Evolutionary conservation across 2,113 vertebrate genomes (phyloP).

Genomic region (Pavo muticus): DNA sequence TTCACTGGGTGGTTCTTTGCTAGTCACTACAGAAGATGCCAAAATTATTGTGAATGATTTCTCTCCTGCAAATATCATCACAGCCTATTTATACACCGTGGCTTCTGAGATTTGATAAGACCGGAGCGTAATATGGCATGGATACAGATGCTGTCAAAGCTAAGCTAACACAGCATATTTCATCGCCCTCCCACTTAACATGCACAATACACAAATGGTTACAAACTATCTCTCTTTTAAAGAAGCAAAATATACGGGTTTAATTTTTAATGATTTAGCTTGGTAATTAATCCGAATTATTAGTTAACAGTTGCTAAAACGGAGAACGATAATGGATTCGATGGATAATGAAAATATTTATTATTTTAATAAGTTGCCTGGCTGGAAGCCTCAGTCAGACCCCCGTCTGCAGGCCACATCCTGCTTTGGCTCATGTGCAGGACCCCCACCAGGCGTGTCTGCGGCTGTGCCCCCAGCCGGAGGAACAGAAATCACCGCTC

Average conservation of each 20-base stretch:
- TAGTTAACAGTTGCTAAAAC: slow-evolving; percentile 63
- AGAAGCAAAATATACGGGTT: slow-evolving; percentile 61
- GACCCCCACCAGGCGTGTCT: background rate
- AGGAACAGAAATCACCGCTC: slow-evolving; percentile 56
- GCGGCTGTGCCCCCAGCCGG: background rate
- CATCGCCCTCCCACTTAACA: slow-evolving; percentile 61
- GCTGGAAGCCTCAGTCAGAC: slow-evolving; percentile 67
- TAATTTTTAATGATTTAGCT: slow-evolving; percentile 60
- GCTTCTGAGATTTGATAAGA: slow-evolving; percentile 66
- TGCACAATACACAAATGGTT: slow-evolving; percentile 39
- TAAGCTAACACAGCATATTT: slow-evolving; percentile 65
- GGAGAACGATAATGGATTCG: slow-evolving; percentile 54
- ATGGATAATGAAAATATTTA: slow-evolving; percentile 67
- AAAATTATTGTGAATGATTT: slow-evolving; percentile 57
- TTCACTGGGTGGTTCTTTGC: background rate
- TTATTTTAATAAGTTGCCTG: slow-evolving; percentile 73
- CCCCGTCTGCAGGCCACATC: slow-evolving; percentile 47
- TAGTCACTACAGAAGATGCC: slow-evolving; percentile 35
- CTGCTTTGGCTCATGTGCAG: slow-evolving; percentile 17
- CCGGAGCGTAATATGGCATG: slow-evolving; percentile 45
- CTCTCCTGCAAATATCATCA: slow-evolving; percentile 50
- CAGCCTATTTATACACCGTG: slow-evolving; percentile 49
- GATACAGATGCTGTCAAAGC: slow-evolving; percentile 67
- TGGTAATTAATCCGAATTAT: slow-evolving; percentile 68
- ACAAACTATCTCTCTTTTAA: slow-evolving; percentile 60